Base-by-base conservation (phyloP, 2,797 vertebrate genomes). In the Eremophila alpestris region DNA sequence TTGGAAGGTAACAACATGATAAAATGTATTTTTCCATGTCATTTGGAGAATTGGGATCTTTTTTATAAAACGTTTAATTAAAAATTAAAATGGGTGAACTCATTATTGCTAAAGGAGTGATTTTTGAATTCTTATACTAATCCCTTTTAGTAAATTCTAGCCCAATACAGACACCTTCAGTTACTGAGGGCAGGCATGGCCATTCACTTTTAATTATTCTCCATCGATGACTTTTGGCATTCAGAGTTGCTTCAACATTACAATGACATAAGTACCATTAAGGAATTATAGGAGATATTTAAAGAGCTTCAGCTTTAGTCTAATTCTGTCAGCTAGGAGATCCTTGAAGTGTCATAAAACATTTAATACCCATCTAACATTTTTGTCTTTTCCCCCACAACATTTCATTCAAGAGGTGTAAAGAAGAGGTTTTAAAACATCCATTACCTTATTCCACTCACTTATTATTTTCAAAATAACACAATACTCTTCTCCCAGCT, bases 381-480 rank as follows among this genome's bases (percentile, higher is more conserved):
- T 55, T 64, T 40, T 1, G 1, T 55, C 26, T 29, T 79, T 65
- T 78, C 40, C 26, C 51, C 51, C 67, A 90, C 8, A 88, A 84
- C 14, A 43, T 65, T 78, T 86, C 54, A 71, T 85, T 88, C 30
- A 90, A 70, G n/a, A 68, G 7, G 5, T 38, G 8, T 46, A 60
- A 82, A 84, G 22, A 82, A 64, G 69, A 88, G 41, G 12, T 58
- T 86, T 82, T 24, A 90, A 84, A 87, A 65, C 16, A 65, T 45
- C 20, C 90, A 98, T 89, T 98, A 99, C 99, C 98, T 92, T 96
- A 95, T 98, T 98, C 99, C 99, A 99, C 84, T 98, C 98, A 95
- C 98, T 99, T 96, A 98, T 97, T 87, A 98, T 97, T 95, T 98
- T 98, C 92, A 99, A 87, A 93, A 99, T 96, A 80, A 99, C 96